A percentile compares a stretch with the other conserved stretches of the same genome.
Conservation (phyloP, 2,888 invertebrate species). For the Heliconius ethilla region DNA sequence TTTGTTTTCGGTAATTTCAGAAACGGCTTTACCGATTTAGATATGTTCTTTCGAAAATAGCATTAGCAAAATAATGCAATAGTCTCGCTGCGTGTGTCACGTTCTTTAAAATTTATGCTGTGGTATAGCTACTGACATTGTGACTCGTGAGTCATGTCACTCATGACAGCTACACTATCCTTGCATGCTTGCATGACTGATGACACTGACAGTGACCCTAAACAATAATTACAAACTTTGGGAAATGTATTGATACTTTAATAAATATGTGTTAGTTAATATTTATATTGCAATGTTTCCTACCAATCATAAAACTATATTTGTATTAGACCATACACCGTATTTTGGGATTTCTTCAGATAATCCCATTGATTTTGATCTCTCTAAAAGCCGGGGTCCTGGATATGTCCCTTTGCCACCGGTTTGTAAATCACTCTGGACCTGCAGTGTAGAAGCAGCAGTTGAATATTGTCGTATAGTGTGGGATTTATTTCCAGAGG, state of each 20-base stretch:
- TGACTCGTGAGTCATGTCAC: too few relatives aligned
- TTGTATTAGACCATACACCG: conserved; percentile 96
- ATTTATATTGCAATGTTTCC: conserved; percentile 77
- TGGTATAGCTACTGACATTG: too few relatives aligned
- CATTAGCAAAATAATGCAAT: too few relatives aligned
- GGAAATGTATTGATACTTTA: not conserved
- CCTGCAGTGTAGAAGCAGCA: conserved; percentile 96
- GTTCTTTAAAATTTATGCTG: too few relatives aligned
- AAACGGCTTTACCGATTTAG: too few relatives aligned
- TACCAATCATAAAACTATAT: conserved; percentile 96
- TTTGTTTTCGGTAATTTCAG: too few relatives aligned
- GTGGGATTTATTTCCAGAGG: conserved; percentile 97
- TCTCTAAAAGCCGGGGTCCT: conserved; percentile 85
- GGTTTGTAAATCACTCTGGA: conserved; percentile 97
- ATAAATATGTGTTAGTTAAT: not conserved
- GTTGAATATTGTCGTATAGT: conserved; percentile 98
- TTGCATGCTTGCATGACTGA: not conserved
- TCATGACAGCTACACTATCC: not conserved
- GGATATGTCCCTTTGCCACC: conserved; percentile 90
- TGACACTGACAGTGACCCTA: not conserved
- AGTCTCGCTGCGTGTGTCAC: too few relatives aligned
- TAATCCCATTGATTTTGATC: conserved; percentile 91
- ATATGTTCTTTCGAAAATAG: too few relatives aligned
- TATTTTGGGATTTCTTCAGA: conserved; percentile 94
- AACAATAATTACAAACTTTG: not conserved